phyloP scores from a whole-genome alignment of 2,797 vertebrate species.

The Xerus rutilus region DNA sequence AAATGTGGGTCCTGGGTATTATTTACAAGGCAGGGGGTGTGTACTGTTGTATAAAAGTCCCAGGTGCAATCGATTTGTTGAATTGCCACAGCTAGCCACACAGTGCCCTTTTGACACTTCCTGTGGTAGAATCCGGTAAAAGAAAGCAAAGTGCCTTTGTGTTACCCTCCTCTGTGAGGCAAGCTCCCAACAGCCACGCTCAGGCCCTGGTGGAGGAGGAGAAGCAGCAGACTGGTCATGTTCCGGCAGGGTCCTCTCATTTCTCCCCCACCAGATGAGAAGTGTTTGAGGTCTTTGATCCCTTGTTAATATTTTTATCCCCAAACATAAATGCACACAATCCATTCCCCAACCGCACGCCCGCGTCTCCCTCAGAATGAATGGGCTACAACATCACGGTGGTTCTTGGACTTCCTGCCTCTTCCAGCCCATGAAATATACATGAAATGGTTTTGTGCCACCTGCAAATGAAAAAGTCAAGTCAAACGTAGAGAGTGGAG shows the following conservation, averaged over 20 bases:
- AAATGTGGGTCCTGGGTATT: background rate
- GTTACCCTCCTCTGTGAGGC: background rate
- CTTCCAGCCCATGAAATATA: conserved; percentile 16
- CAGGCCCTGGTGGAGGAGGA: background rate
- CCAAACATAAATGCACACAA: background rate
- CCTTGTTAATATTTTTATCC: conserved; percentile 13
- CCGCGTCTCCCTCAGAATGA: background rate
- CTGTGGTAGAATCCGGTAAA: background rate
- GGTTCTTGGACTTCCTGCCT: background rate
- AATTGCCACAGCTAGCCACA: background rate
- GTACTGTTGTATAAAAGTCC: background rate
- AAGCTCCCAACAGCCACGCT: background rate
- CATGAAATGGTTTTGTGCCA: background rate
- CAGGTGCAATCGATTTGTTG: background rate
- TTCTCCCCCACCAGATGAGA: background rate
- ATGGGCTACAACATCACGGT: background rate
- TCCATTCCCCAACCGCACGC: background rate
- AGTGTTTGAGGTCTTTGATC: background rate
- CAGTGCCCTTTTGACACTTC: background rate
- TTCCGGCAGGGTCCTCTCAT: background rate
- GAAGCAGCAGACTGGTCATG: too few species aligned
- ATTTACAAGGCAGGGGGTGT: too few species aligned
- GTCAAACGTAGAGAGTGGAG: conserved; percentile 71
- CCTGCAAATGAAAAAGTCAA: conserved; percentile 78
- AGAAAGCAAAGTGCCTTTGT: background rate